Evolutionary conservation across 1,140 invertebrate genomes (phyloP), one percentile per base, ranked within the genome.

Genomic region (Aphidius gifuensis): DNA sequence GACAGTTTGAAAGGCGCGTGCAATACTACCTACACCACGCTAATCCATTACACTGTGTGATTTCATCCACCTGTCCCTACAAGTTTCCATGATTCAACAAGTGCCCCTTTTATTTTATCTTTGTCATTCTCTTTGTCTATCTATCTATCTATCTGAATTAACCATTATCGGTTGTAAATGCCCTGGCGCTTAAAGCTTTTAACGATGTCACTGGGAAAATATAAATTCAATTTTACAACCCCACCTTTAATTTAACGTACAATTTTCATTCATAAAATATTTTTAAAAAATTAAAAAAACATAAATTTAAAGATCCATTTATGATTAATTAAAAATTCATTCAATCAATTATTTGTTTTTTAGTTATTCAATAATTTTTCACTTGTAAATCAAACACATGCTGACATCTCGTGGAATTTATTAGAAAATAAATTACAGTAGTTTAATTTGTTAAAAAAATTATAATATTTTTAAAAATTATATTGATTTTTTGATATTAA

Each of bases 41-140:
- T 77, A 75, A 77, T 78, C 75, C 73, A 70, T 74, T 72, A 73
- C 71, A 69, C 64, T 71, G 23, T 32, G 23, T 32, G 69, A 70
- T 68, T 32, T 72, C 69, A 67, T 64, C 46, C 16, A 54, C 58
- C 56, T 58, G 43, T 51, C 56, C 50, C 60, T 32, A 32, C 23
- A 62, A 43, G 47, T 64, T 67, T 72, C 68, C 67, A 71, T 74
- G 75, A 80, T 79, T 80, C 78, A 80, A 80, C 78, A 80, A 80
- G 78, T 80, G 77, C 74, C 69, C 68, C 48, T 32, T 32, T 32
- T 32, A 2, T 32, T 32, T 32, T 32, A 32, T 32, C 23, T 32
- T 32, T 32, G 23, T 32, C 23, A 32, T 32, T 3, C 4, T 32
- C 23, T 32, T 32, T 32, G 23, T 32, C 23, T 32, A 32, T 32